Evolutionary conservation across 2,888 invertebrate genomes (phyloP).

Genomic region (Eupithecia abbreviata): DNA sequence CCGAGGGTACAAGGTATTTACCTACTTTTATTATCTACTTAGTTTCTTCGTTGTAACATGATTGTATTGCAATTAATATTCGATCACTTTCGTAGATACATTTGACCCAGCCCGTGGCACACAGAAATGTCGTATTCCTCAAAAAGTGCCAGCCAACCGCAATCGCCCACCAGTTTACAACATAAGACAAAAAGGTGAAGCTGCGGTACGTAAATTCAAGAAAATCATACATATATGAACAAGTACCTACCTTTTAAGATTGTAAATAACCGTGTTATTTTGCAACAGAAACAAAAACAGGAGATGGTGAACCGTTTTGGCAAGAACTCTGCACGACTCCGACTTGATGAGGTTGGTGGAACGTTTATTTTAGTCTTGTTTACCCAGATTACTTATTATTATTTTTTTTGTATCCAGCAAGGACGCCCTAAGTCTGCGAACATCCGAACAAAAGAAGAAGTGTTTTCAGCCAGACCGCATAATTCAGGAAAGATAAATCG

Average conservation of each 20-base stretch:
- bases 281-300: constrained; percentile 42
- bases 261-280: not conserved
- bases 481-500: constrained; percentile 22
- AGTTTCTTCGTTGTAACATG: not conserved
- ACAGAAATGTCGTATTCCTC: constrained; percentile 65
- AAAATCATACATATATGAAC: not conserved
- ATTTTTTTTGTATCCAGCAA: constrained; percentile 33
- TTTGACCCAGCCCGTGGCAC: constrained; percentile 43
- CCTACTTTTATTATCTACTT: not conserved
- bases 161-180: constrained; percentile 37
- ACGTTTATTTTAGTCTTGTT: not conserved
- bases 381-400: not conserved
- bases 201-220: constrained; percentile 40
- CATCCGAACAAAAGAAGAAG: constrained; percentile 54
- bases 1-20: constrained; percentile 52
- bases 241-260: not conserved
- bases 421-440: constrained; percentile 61
- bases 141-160: constrained; percentile 53
- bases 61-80: not conserved
- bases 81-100: constrained; percentile 43
- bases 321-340: constrained; percentile 39
- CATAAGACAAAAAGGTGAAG: constrained; percentile 49
- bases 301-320: constrained; percentile 39
- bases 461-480: constrained; percentile 32
- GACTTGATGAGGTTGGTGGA: constrained; percentile 48